These are phyloP conservation scores for Drosophila truncata DNA, from an alignment of 1,140 invertebrate species.

Conservation along the genomic window DNA sequence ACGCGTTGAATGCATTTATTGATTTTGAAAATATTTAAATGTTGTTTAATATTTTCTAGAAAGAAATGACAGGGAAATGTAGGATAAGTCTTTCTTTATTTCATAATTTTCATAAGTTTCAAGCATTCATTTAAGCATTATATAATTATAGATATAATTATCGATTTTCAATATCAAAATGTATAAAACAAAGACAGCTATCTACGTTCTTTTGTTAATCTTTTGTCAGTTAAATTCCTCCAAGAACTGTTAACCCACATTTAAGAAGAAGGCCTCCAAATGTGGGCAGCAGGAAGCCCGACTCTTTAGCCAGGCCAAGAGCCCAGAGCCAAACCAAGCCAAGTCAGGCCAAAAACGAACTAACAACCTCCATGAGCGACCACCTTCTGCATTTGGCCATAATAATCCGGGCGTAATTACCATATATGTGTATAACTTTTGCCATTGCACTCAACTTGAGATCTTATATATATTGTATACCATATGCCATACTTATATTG, in stretches of 20 bases:
- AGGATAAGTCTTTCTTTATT: neutral
- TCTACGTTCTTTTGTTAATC: constrained; percentile 16
- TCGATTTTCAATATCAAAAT: neutral
- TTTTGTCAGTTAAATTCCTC: constrained; percentile 45
- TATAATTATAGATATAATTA: neutral
- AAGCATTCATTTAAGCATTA: neutral
- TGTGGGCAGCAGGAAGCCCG: constrained; percentile 61
- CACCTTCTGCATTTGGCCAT: constrained; percentile 61
- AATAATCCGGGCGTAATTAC: constrained; percentile 70
- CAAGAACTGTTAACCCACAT: constrained; percentile 77
- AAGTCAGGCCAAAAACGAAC: constrained; percentile 10
- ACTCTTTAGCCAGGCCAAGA: constrained; percentile 3
- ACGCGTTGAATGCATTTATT: constrained; percentile 18
- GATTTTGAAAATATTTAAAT: constrained; percentile 10
- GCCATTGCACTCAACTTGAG: constrained; percentile 57
- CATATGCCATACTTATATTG: constrained; percentile 34
- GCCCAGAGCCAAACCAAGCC: neutral
- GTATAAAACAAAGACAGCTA: neutral
- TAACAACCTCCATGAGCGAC: constrained; percentile 13
- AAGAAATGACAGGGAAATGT: neutral
- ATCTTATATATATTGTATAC: constrained; percentile 45
- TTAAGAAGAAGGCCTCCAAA: constrained; percentile 47
- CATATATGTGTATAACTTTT: constrained; percentile 67
- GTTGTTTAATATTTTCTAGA: neutral
- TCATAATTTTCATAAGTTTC: neutral